Evolutionary conservation across 2,888 invertebrate genomes (phyloP), one percentile per base, ranked within the genome.

Genomic region (Sceliomorpha sp.): DNA sequence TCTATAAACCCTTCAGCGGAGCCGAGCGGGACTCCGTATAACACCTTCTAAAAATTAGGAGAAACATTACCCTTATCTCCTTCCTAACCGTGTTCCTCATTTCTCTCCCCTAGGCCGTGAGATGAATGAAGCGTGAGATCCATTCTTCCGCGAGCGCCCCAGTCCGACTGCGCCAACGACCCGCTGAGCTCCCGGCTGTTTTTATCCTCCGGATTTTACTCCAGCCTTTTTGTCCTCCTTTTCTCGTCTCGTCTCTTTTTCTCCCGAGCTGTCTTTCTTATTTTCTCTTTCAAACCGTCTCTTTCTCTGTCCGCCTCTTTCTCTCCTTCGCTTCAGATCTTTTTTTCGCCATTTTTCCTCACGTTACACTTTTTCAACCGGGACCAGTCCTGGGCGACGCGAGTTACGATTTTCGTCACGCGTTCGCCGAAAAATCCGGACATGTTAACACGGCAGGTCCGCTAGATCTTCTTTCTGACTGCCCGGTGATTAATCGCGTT

Each of bases 1-100:
- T 86, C 87, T 83, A 78, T 75, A 69, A 77, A 80, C 80, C 81
- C 80, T 76, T 80, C 73, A 69, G 29, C 64, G 69, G 64, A 71
- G 62, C 64, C 62, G 68, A 40, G 45, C 47, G 60, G 29, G 37
- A 10, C 9, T 9, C 39, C 17, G 26, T 39, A 20, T 37, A 44
- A 24, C 44, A 40, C 47, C 63, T 73, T 68, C 59, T 75, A 82
- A 82, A 83, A 83, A 83, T 84, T 83, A 79, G 81, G 75, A 82
- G 81, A 78, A 77, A 79, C 79, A 76, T 81, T 77, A 68, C 67
- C 73, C 75, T 76, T 79, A 77, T 79, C 64, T 32, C 50, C 48
- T 53, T 44, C 39, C 64, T 50, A 34, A 10, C 26, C 47, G 12
- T 39, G 45, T 20, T 56, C 58, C 53, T 48, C 36, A 48, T 56